phyloP scores from a whole-genome alignment of 2,888 invertebrate species.

The Euphydryas editha region DNA sequence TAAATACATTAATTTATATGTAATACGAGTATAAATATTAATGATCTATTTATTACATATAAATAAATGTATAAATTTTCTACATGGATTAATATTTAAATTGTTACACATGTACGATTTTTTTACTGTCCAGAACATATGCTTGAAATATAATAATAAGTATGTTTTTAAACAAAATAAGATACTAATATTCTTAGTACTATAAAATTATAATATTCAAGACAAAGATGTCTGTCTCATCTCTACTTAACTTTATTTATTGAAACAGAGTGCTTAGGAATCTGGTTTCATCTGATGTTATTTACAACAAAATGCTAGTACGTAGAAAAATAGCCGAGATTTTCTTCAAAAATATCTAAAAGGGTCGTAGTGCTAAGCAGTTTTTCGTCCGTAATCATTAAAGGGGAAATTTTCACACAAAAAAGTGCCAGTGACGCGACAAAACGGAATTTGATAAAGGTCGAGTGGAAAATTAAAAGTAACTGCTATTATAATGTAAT shows the following conservation, averaged over 20 bases:
- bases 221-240: no score
- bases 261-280: not conserved
- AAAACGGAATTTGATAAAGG: constrained; percentile 43
- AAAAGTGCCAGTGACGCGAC: constrained; percentile 41
- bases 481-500: constrained; percentile 38
- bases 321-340: constrained; percentile 18
- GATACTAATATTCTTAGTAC: no score
- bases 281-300: not conserved
- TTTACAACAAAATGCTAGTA: constrained; percentile 7
- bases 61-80: no score
- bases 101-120: no score
- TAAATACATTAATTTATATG: no score
- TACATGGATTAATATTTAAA: no score
- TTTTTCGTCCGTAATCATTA: constrained; percentile 36
- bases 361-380: constrained; percentile 35
- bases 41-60: no score
- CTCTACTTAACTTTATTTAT: not conserved
- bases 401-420: constrained; percentile 32
- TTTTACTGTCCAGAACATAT: no score
- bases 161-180: no score
- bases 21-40: no score
- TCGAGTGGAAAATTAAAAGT: constrained; percentile 38
- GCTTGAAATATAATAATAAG: no score
- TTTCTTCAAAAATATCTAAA: constrained; percentile 25
- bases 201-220: no score